phyloP scores from a whole-genome alignment of 2,797 vertebrate genomes.

The Ambastaia sidthimunki region DNA sequence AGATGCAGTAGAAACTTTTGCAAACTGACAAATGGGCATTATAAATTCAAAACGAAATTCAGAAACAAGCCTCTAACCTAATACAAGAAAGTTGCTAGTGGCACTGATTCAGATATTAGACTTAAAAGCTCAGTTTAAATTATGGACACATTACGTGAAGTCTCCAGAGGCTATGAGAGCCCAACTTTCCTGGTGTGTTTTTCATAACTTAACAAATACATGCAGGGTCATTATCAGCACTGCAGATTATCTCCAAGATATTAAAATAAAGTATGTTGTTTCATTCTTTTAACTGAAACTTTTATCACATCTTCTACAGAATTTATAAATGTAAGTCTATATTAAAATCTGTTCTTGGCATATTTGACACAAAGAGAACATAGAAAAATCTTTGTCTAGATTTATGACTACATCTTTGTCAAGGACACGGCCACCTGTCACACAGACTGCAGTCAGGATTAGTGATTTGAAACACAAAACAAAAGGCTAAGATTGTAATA shows the following conservation, averaged over 20 bases:
- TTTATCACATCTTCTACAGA: not conserved
- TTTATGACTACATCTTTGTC: not conserved
- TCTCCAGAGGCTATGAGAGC: not conserved
- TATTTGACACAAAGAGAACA: not conserved
- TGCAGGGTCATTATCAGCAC: not conserved
- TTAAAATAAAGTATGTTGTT: not conserved
- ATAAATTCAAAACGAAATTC: not conserved
- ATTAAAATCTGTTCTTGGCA: constrained; percentile 9
- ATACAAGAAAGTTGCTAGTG: not conserved
- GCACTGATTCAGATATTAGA: constrained; percentile 18
- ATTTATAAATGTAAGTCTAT: not conserved
- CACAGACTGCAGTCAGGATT: constrained; percentile 2
- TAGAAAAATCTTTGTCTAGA: not conserved
- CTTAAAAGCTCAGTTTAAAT: not conserved
- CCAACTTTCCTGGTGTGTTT: not conserved
- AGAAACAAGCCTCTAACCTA: not conserved
- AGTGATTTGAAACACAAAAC: not conserved
- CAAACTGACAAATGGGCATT: not conserved
- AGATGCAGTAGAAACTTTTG: not conserved
- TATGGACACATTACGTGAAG: not conserved
- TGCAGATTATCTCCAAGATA: not conserved
- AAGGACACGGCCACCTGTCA: not conserved
- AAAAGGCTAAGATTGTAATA: not conserved
- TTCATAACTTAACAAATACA: not conserved
- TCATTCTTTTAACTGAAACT: not conserved